Conservation (phyloP, 1,140 invertebrate genomes). For the Cydia fagiglandana region DNA sequence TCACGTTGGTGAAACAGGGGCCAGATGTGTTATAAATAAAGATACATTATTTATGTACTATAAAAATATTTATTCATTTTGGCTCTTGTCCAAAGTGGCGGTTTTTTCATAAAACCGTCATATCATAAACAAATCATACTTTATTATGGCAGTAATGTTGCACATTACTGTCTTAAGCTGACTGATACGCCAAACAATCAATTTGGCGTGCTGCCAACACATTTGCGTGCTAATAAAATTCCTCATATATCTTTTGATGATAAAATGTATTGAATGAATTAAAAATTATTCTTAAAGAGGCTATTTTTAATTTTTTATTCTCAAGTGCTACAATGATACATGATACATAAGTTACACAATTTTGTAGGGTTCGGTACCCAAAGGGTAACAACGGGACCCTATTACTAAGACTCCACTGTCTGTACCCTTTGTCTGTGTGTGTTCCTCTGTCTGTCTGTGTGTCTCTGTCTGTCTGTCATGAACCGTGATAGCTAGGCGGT, state of each 20-base stretch:
- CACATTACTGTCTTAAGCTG: constrained; percentile 1
- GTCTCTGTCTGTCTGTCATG: too few species aligned
- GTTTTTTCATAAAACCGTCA: not conserved
- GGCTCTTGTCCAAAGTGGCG: not conserved
- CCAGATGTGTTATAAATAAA: not conserved
- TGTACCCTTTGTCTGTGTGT: too few species aligned
- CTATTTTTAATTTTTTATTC: too few species aligned
- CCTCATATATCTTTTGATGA: not conserved
- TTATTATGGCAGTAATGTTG: not conserved
- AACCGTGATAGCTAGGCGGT: too few species aligned
- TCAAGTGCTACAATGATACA: too few species aligned
- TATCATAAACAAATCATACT: not conserved
- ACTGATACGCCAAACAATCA: not conserved
- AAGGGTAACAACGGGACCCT: too few species aligned
- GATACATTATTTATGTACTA: not conserved
- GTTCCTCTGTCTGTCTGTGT: too few species aligned
- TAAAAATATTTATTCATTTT: not conserved
- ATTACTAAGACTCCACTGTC: too few species aligned
- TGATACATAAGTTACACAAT: too few species aligned
- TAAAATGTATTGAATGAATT: not conserved
- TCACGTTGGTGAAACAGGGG: too few species aligned
- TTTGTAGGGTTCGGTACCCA: too few species aligned
- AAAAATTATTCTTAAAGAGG: too few species aligned
- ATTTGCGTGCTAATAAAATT: not conserved
- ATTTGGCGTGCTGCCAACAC: not conserved